These are phyloP conservation scores for Chironex yamaguchii DNA, from an alignment of 30 jellyfish, hydroid and myxozoan genomes.

Conservation along the genomic window DNA sequence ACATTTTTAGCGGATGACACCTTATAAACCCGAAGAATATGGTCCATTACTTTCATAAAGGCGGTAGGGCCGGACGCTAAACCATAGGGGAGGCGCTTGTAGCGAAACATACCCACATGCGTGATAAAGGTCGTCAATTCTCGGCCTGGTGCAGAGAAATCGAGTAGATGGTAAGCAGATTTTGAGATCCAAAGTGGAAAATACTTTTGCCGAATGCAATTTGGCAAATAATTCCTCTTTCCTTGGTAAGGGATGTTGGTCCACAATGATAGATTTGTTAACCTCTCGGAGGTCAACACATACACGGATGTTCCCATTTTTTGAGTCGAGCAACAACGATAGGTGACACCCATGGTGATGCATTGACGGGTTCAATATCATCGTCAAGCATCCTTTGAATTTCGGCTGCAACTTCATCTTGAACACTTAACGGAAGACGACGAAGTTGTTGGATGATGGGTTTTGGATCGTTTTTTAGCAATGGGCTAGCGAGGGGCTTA, in stretches of 20 bases:
- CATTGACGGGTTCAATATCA: too few species aligned
- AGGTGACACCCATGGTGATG: neutral
- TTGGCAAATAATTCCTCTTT: neutral
- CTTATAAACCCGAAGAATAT: too few species aligned
- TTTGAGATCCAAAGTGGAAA: neutral
- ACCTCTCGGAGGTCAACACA: neutral
- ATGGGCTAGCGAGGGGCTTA: too few species aligned
- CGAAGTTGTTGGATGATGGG: too few species aligned
- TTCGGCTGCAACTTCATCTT: too few species aligned
- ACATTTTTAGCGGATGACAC: too few species aligned
- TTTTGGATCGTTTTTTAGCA: too few species aligned
- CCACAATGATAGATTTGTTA: neutral
- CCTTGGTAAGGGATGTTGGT: neutral
- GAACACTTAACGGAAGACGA: too few species aligned
- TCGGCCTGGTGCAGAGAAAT: neutral
- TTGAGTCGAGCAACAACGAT: neutral
- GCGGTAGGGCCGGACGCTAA: too few species aligned
- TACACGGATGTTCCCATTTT: neutral
- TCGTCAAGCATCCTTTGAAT: too few species aligned
- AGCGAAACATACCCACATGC: neutral
- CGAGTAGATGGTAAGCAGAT: neutral
- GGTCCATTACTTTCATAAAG: too few species aligned
- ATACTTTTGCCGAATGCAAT: neutral
- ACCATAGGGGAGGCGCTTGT: too few species aligned
- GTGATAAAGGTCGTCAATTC: neutral